A percentile compares a stretch with the other conserved stretches of the same genome.
These are phyloP conservation scores for Leuctra nigra DNA, from an alignment of 2,888 invertebrate species.

Conservation along the genomic window DNA sequence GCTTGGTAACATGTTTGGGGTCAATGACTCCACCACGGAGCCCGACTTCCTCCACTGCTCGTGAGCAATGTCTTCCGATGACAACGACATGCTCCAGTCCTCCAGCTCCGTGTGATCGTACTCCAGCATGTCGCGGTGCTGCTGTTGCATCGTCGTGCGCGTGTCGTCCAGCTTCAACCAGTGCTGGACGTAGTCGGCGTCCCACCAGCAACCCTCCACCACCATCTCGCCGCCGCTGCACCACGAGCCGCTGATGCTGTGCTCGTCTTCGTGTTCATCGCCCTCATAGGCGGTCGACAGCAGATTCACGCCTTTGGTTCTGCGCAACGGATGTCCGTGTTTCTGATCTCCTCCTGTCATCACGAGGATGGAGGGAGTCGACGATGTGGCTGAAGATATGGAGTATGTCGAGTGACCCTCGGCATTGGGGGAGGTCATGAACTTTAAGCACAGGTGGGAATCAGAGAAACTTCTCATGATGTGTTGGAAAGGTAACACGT, in stretches of 20 bases:
- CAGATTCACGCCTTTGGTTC: slow-evolving; percentile 48
- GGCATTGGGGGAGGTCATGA: slow-evolving; percentile 42
- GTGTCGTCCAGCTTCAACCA: slow-evolving; percentile 69
- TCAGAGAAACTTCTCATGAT: slow-evolving; percentile 69
- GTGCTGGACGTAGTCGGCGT: slow-evolving; percentile 67
- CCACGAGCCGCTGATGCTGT: slow-evolving; percentile 43
- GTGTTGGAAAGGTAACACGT: slow-evolving; percentile 62
- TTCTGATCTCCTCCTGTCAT: slow-evolving; percentile 39
- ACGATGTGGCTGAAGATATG: slow-evolving; percentile 52
- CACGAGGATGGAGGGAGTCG: slow-evolving; percentile 53
- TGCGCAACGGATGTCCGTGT: slow-evolving; percentile 46
- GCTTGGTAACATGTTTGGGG: slow-evolving; percentile 48
- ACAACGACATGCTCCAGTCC: slow-evolving; percentile 70
- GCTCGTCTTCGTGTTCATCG: slow-evolving; percentile 36
- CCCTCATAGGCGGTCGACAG: slow-evolving; percentile 35
- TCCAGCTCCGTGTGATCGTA: slow-evolving; percentile 70
- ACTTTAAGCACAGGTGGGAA: slow-evolving; percentile 64
- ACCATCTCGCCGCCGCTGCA: slow-evolving; percentile 53
- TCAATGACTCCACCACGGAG: not conserved
- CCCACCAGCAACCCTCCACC: slow-evolving; percentile 54
- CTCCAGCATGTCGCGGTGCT: slow-evolving; percentile 64
- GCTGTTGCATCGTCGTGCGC: slow-evolving; percentile 58
- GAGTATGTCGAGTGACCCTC: slow-evolving; percentile 23
- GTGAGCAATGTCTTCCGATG: slow-evolving; percentile 56
- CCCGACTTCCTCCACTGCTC: slow-evolving; percentile 8